A percentile compares a stretch with the other conserved stretches of the same genome.
These are phyloP conservation scores for Rhabdornis inornatus DNA, from an alignment of 2,113 vertebrate species.

Conservation along the genomic window DNA sequence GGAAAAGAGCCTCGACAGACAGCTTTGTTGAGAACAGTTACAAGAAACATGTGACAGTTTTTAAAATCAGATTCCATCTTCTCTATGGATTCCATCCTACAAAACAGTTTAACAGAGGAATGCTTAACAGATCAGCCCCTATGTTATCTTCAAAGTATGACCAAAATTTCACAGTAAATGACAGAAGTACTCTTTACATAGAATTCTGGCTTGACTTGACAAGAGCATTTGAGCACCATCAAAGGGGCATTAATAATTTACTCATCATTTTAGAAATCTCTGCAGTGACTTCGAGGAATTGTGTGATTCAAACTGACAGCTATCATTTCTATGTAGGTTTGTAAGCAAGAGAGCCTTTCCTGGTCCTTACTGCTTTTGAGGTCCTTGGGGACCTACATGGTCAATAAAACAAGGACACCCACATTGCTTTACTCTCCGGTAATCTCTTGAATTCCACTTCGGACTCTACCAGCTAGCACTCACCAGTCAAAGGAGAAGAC, in stretches of 20 bases:
- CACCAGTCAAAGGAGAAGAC: background rate
- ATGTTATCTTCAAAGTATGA: background rate
- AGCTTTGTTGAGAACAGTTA: conserved; percentile 95
- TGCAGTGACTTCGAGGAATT: background rate
- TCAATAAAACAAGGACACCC: background rate
- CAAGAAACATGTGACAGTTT: conserved; percentile 98
- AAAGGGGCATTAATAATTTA: background rate
- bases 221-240: background rate
- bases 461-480: background rate
- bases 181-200: background rate
- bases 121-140: background rate
- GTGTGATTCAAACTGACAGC: background rate
- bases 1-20: conserved; percentile 97
- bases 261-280: background rate
- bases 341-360: background rate
- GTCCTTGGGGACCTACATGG: background rate
- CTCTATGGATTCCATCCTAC: conserved; percentile 94
- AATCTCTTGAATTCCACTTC: background rate
- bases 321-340: background rate
- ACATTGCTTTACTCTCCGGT: background rate
- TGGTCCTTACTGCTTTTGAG: background rate
- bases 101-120: conserved; percentile 25
- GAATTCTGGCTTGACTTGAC: background rate
- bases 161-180: background rate
- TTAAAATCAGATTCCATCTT: conserved; percentile 99